A percentile compares a stretch with the other conserved stretches of the same genome.
Evolutionary conservation across 2,113 vertebrate genomes (phyloP).

Genomic region (Gila orcuttii): DNA sequence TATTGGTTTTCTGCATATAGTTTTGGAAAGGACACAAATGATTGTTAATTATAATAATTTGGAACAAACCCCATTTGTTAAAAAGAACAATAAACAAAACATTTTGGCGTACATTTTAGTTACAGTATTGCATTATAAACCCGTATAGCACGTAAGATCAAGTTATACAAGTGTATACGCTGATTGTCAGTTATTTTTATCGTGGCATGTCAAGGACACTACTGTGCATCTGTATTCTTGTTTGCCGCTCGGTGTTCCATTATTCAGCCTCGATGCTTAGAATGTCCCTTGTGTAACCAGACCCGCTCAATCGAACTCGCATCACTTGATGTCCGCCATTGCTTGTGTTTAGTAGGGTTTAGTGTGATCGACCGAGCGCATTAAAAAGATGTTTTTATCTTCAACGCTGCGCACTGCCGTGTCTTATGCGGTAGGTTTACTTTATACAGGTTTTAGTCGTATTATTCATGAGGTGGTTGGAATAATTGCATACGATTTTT

Average conservation of each 20-base stretch:
- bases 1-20: neutral
- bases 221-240: neutral
- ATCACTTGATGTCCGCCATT: constrained; percentile 56
- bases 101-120: neutral
- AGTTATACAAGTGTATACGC: neutral
- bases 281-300: constrained; percentile 46
- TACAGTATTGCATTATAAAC: neutral
- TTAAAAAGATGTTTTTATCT: constrained; percentile 70
- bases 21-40: neutral
- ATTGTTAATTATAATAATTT: neutral
- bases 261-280: constrained; percentile 25
- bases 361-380: constrained; percentile 46
- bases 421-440: constrained; percentile 69
- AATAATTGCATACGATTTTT: neutral
- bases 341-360: constrained; percentile 36
- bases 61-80: neutral
- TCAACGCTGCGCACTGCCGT: constrained; percentile 69
- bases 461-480: neutral
- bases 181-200: neutral
- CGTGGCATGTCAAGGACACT: neutral
- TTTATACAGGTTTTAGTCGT: neutral
- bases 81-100: neutral
- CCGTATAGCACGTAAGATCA: neutral
- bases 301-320: constrained; percentile 64
- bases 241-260: constrained; percentile 66